phyloP scores from a whole-genome alignment of 1,140 invertebrate genomes.

The Bombus huntii region DNA sequence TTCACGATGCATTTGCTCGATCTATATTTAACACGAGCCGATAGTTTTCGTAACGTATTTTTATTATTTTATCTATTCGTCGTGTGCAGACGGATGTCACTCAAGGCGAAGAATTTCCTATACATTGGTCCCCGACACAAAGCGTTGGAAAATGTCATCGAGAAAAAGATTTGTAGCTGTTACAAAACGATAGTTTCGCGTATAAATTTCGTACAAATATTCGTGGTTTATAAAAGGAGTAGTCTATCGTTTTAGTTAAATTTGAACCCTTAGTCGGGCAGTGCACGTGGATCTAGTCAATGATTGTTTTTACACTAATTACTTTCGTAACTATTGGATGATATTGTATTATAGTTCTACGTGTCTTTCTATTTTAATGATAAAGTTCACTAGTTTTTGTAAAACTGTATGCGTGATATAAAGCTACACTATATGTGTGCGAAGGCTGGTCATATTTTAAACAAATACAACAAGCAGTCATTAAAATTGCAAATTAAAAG shows the following conservation, averaged over 20 bases:
- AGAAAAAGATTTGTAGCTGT: not conserved
- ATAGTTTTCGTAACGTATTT: no score
- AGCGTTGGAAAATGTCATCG: not conserved
- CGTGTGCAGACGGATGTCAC: conserved; percentile 14
- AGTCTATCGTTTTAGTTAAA: not conserved
- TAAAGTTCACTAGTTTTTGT: not conserved
- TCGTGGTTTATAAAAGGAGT: not conserved
- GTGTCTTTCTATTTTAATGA: not conserved
- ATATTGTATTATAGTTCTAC: not conserved
- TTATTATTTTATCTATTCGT: not conserved
- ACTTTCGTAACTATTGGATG: not conserved
- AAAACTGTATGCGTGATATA: not conserved
- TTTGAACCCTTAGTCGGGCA: not conserved
- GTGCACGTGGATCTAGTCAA: not conserved
- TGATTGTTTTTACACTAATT: not conserved
- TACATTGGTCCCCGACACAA: conserved; percentile 28
- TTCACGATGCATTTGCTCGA: not conserved
- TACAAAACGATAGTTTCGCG: not conserved
- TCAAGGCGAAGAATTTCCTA: not conserved
- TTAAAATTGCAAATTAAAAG: not conserved
- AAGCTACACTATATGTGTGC: not conserved
- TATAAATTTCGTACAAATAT: not conserved
- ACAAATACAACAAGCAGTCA: not conserved
- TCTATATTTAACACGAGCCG: not conserved
- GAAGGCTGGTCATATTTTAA: not conserved